phyloP scores from a whole-genome alignment of 2,797 vertebrate species.

The Hipposideros larvatus region DNA sequence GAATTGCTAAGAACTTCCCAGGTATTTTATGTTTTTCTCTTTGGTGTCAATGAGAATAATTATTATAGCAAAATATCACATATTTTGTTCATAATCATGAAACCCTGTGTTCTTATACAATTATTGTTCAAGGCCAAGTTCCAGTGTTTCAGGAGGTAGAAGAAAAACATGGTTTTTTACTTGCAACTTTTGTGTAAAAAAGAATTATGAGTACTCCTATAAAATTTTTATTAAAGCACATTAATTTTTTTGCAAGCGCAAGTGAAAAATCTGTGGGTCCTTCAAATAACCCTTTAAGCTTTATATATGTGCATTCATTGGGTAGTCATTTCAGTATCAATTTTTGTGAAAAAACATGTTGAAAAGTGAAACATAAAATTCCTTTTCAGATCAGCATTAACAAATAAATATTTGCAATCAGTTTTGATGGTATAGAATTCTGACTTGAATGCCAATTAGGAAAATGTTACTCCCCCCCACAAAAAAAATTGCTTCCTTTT shows the following conservation, averaged over 20 bases:
- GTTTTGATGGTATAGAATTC: background rate
- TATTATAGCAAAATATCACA: background rate
- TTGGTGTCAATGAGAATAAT: conserved; percentile 18
- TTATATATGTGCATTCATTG: background rate
- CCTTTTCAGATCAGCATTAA: background rate
- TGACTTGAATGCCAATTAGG: background rate
- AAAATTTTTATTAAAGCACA: background rate
- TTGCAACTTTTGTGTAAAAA: background rate
- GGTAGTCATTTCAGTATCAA: background rate
- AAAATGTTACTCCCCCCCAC: background rate
- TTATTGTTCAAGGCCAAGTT: background rate
- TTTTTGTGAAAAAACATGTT: conserved; percentile 1
- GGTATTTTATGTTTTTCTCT: background rate
- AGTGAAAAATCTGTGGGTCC: background rate
- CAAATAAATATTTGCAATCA: background rate
- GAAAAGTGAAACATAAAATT: background rate
- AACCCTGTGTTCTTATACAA: background rate
- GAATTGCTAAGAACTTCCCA: background rate
- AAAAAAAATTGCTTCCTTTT: background rate
- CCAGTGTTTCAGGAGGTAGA: background rate
- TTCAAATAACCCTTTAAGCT: background rate
- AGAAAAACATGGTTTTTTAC: background rate
- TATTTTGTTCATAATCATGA: background rate
- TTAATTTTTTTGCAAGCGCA: background rate
- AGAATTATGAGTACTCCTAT: background rate